Conservation (phyloP, 2,888 invertebrate genomes). For the Amblyjoppa fuscipennis region DNA sequence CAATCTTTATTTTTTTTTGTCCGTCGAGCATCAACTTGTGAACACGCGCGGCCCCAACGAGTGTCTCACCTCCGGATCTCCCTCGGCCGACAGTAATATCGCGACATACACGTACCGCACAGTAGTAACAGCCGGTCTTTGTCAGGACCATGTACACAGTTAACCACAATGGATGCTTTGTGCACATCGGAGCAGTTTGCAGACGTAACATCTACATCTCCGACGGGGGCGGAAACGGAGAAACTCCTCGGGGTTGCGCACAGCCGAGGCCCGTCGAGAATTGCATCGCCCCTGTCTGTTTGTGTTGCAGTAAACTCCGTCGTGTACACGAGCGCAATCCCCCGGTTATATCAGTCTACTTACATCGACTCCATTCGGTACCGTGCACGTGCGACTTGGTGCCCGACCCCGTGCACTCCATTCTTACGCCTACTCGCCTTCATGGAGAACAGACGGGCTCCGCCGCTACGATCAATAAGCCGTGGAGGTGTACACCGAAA, state of each 20-base stretch:
- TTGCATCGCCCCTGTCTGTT: conserved; percentile 40
- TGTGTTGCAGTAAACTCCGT: conserved; percentile 36
- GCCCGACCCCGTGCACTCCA: conserved; percentile 41
- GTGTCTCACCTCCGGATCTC: conserved; percentile 32
- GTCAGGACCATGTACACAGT: conserved; percentile 39
- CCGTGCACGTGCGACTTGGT: conserved; percentile 34
- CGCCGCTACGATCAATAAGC: conserved; percentile 82
- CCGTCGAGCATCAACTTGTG: conserved; percentile 57
- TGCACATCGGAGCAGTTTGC: conserved; percentile 31
- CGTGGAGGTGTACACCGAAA: conserved; percentile 69
- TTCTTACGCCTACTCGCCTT: conserved; percentile 45
- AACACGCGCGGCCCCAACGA: conserved; percentile 42
- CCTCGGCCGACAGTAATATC: not conserved
- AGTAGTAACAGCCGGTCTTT: conserved; percentile 13
- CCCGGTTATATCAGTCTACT: conserved; percentile 30
- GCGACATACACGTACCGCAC: not conserved
- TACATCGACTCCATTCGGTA: conserved; percentile 62
- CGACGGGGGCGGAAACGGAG: conserved; percentile 4
- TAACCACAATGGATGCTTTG: conserved; percentile 53
- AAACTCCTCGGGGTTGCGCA: not conserved
- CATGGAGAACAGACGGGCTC: conserved; percentile 78
- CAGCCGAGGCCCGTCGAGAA: conserved; percentile 14
- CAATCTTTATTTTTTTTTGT: conserved; percentile 39
- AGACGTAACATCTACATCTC: conserved; percentile 17
- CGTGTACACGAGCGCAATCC: conserved; percentile 1